phyloP scores from a whole-genome alignment of 2,888 invertebrate genomes.

The Zaprionus lineosus region DNA sequence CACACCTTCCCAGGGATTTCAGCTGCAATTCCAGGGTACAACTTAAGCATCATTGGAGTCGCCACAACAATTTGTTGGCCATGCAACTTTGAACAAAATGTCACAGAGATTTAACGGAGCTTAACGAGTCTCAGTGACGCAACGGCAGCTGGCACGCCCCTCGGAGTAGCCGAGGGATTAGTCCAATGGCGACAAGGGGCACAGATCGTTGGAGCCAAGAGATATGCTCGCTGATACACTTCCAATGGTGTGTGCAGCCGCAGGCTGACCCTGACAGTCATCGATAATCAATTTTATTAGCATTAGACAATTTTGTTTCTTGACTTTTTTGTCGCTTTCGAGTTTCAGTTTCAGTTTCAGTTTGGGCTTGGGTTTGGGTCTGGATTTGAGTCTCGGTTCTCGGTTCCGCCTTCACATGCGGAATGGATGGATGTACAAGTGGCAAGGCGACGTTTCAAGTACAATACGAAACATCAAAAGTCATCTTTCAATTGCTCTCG shows the following conservation, averaged over 20 bases:
- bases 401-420: slow-evolving; percentile 66
- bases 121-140: slow-evolving; percentile 31
- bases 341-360: slow-evolving; percentile 21
- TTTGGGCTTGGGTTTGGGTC: slow-evolving; percentile 1
- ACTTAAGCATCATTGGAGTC: slow-evolving; percentile 12
- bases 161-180: slow-evolving; percentile 40
- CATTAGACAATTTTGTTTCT: slow-evolving; percentile 39
- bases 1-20: neutral
- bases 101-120: slow-evolving; percentile 58
- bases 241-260: slow-evolving; percentile 32
- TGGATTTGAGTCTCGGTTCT: slow-evolving; percentile 16
- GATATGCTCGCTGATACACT: slow-evolving; percentile 36
- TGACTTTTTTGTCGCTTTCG: slow-evolving; percentile 9
- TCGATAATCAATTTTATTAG: slow-evolving; percentile 74
- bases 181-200: slow-evolving; percentile 8
- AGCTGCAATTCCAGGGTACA: slow-evolving; percentile 7
- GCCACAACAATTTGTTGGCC: slow-evolving; percentile 59
- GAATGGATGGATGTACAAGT: slow-evolving; percentile 40
- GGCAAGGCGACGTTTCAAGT: slow-evolving; percentile 71
- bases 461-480: slow-evolving; percentile 68
- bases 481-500: slow-evolving; percentile 59
- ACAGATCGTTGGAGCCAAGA: slow-evolving; percentile 20
- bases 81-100: slow-evolving; percentile 56
- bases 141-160: slow-evolving; percentile 50
- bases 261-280: slow-evolving; percentile 60